Base-by-base conservation (phyloP, 1,140 invertebrate species). In the Micrasema longulum region DNA sequence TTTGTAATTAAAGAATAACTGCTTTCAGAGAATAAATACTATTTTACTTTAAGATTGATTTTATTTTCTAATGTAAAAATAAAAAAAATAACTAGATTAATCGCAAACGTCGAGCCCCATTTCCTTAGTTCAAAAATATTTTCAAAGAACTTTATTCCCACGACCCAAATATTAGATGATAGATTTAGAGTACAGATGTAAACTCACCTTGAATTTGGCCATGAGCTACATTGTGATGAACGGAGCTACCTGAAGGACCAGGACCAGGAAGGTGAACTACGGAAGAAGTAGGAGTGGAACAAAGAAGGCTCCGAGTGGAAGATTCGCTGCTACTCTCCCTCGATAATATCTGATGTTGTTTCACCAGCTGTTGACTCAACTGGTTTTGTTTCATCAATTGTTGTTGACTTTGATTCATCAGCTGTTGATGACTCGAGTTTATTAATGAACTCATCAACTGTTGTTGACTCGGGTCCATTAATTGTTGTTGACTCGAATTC, bases 371-470 rank as follows among this genome's bases (percentile, higher is more conserved):
- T 38, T 73, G 68, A 23, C 70, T 72, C 75, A 85, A 82, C 79
- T 85, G 84, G 76, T 31, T 31, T 31, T 31, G 26, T 31, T 31
- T 31, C 26, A 31, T 31, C 7, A 80, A 81, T 71, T 85, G 84
- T 76, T 85, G 84, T 73, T 85, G 84, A 77, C 84, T 31, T 7
- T 2, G 7, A 7, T 31, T 84, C 43, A 85, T 84, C 36, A 82
- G 83, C 78, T 85, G 83, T 62, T 67, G 63, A 12, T 52, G 45
- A 14, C 31, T 50, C 31, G 53, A 50, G 43, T 79, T 78, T 11
- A 50, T 16, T 18, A 60, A 38, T 16, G 53, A 50, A 23, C 79
- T 78, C 14, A 50, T 16, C 36, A 60, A 38, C 20, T 60, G 68
- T 38, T 62, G 73, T 41, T 70, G 36, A 45, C 41, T 45, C 14